phyloP scores from a whole-genome alignment of 2,888 invertebrate species.

The Hydrotaea cyrtoneurina region DNA sequence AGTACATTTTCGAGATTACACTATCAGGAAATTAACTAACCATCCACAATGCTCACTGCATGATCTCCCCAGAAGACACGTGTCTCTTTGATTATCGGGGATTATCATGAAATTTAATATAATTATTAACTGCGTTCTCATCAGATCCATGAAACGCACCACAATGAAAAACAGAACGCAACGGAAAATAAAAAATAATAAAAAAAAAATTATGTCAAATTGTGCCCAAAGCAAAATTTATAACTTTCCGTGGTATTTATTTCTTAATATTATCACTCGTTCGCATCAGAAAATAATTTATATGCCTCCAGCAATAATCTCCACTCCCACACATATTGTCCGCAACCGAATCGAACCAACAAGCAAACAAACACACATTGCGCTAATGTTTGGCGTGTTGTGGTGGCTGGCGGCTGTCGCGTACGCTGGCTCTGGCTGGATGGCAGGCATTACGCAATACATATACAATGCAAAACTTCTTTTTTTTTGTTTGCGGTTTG shows the following conservation, averaged over 20 bases:
- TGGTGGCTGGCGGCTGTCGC: conserved; percentile 3
- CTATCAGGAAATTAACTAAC: no score
- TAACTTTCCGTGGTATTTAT: conserved; percentile 35
- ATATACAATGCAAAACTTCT: conserved; percentile 38
- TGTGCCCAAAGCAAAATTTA: conserved; percentile 16
- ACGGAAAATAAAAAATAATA: no score
- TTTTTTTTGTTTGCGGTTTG: conserved; percentile 18
- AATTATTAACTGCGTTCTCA: no score
- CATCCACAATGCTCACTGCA: no score
- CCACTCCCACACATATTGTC: conserved; percentile 64
- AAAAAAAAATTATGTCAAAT: conserved; percentile 33
- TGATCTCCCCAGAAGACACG: no score
- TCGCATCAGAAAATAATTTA: conserved; percentile 52
- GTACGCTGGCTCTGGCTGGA: background rate
- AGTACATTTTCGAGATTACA: no score
- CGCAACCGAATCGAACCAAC: background rate
- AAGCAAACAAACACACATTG: no score
- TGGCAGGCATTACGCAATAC: conserved; percentile 63
- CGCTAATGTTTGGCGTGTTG: conserved; percentile 29
- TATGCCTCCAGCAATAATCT: conserved; percentile 49
- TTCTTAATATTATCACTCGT: conserved; percentile 30
- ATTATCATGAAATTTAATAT: no score
- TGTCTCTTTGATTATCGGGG: no score
- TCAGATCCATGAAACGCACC: background rate
- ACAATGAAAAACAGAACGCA: background rate